Evolutionary conservation across 2,888 invertebrate genomes (phyloP).

Genomic region (Orthosia gothica): DNA sequence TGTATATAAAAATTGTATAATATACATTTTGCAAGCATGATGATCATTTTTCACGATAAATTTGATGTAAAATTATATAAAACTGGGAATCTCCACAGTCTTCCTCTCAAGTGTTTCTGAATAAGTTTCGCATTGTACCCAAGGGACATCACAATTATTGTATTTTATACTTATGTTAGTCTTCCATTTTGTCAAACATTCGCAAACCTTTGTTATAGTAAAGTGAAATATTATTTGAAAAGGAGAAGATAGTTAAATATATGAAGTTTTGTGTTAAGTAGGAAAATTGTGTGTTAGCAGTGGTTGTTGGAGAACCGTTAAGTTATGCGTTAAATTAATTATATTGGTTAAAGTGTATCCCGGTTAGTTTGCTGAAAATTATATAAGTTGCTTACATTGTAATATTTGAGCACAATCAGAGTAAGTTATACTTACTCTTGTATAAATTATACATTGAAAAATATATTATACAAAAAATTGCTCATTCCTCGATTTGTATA

Average conservation of each 20-base stretch:
- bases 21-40: constrained; percentile 42
- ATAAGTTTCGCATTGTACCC: constrained; percentile 33
- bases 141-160: constrained; percentile 49
- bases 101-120: constrained; percentile 59
- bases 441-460: constrained; percentile 20
- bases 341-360: constrained; percentile 42
- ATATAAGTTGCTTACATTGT: constrained; percentile 33
- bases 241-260: constrained; percentile 58
- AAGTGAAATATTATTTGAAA: constrained; percentile 47
- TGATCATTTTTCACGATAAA: constrained; percentile 9
- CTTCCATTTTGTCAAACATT: constrained; percentile 67
- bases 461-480: constrained; percentile 35
- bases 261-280: constrained; percentile 25
- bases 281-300: constrained; percentile 24
- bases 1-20: background rate
- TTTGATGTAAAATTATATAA: constrained; percentile 31
- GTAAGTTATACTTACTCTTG: background rate
- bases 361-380: constrained; percentile 25
- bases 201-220: constrained; percentile 41
- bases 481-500: constrained; percentile 62
- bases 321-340: constrained; percentile 42
- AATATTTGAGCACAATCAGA: constrained; percentile 29
- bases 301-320: constrained; percentile 22
- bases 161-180: constrained; percentile 63
- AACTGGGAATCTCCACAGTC: constrained; percentile 65